These are phyloP conservation scores for Aplodontia rufa DNA, from an alignment of 2,113 vertebrate species.

Conservation along the genomic window DNA sequence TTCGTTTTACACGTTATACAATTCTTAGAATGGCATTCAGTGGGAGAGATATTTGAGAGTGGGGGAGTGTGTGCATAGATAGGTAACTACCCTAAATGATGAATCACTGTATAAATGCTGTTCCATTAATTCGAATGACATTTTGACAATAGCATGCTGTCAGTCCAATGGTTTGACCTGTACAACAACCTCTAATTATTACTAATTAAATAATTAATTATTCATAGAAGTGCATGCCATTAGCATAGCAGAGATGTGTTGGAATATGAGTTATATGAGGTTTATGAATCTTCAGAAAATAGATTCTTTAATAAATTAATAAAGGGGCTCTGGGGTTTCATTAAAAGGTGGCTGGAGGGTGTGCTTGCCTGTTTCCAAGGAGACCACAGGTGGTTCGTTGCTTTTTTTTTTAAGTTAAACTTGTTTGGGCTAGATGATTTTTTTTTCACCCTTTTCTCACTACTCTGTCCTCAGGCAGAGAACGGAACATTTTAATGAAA, in stretches of 20 bases:
- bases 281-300: constrained; percentile 94
- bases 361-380: constrained; percentile 92
- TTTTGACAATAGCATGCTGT: constrained; percentile 86
- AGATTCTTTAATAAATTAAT: constrained; percentile 95
- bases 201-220: constrained; percentile 95
- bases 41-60: constrained; percentile 49
- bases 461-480: constrained; percentile 89
- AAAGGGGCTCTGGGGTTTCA: constrained; percentile 95
- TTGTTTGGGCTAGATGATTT: constrained; percentile 93
- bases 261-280: constrained; percentile 88
- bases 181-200: constrained; percentile 91
- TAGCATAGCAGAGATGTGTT: constrained; percentile 90
- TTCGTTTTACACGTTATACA: constrained; percentile 57
- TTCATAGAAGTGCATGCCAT: constrained; percentile 87
- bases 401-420: constrained; percentile 90
- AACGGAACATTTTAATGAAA: constrained; percentile 94
- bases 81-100: constrained; percentile 1
- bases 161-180: constrained; percentile 88
- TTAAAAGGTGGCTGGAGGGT: constrained; percentile 97
- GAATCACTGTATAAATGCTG: constrained; percentile 67
- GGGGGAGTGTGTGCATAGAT: neutral
- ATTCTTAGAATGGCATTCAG: constrained; percentile 45
- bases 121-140: constrained; percentile 84
- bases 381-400: constrained; percentile 94
- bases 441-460: constrained; percentile 87